Evolutionary conservation across 2,113 vertebrate species (phyloP).

Genomic region (Tympanuchus pallidicinctus): DNA sequence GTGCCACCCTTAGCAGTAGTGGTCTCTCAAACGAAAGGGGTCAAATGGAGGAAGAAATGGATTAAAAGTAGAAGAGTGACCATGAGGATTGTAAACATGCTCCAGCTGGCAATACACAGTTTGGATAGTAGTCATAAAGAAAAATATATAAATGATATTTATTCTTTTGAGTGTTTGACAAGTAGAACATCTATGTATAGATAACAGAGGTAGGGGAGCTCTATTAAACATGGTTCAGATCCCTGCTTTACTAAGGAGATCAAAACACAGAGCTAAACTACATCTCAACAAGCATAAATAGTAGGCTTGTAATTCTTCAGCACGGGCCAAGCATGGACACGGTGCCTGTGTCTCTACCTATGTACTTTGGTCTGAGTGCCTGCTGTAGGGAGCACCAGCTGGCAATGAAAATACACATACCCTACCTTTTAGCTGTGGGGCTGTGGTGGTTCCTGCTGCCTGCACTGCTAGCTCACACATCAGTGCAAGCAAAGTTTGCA

Average conservation of each 20-base stretch:
- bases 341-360: background rate
- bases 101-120: background rate
- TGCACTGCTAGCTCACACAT: background rate
- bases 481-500: background rate
- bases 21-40: background rate
- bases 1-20: background rate
- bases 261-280: background rate
- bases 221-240: background rate
- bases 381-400: background rate
- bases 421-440: background rate
- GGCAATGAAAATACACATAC: background rate
- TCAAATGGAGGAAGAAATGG: background rate
- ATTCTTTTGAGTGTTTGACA: background rate
- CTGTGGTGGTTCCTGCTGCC: background rate
- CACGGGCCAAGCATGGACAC: background rate
- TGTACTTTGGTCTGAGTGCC: background rate
- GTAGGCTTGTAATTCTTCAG: background rate
- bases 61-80: background rate
- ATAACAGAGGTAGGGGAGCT: background rate
- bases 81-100: background rate
- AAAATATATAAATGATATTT: background rate
- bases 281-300: background rate
- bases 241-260: background rate
- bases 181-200: background rate
- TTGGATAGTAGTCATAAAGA: background rate